phyloP scores from a whole-genome alignment of 2,888 invertebrate species.

The Nasonia oneida region DNA sequence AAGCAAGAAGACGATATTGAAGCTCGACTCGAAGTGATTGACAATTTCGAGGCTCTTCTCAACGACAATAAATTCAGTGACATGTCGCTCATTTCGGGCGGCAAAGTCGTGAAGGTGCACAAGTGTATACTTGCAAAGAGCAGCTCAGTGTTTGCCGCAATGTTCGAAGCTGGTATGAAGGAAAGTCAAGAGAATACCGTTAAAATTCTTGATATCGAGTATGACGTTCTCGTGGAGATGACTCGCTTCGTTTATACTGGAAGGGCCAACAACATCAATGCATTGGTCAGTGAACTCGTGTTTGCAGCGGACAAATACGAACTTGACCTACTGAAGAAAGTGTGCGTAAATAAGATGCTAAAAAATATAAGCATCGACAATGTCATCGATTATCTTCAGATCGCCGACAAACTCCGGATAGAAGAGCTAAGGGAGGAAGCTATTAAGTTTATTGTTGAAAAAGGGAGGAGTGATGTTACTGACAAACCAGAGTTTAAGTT shows the following conservation, averaged over 20 bases:
- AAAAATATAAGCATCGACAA: slow-evolving; percentile 84
- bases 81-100: background rate
- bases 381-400: background rate
- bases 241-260: slow-evolving; percentile 99
- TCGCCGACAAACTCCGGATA: background rate
- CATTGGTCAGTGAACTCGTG: slow-evolving; percentile 98
- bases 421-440: background rate
- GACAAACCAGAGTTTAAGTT: background rate
- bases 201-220: slow-evolving; percentile 97
- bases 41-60: background rate
- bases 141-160: slow-evolving; percentile 99
- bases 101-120: slow-evolving; percentile 94
- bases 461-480: background rate
- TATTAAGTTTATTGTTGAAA: background rate
- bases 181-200: slow-evolving; percentile 97
- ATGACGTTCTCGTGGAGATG: slow-evolving; percentile 98
- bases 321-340: slow-evolving; percentile 97
- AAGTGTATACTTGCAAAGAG: slow-evolving; percentile 98
- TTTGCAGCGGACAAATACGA: slow-evolving; percentile 99
- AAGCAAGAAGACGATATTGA: no score
- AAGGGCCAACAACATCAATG: slow-evolving; percentile 95
- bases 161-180: slow-evolving; percentile 99
- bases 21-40: no score
- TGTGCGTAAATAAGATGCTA: slow-evolving; percentile 98
- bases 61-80: background rate